phyloP scores from a whole-genome alignment of 2,113 vertebrate species.

The Oriolus oriolus region DNA sequence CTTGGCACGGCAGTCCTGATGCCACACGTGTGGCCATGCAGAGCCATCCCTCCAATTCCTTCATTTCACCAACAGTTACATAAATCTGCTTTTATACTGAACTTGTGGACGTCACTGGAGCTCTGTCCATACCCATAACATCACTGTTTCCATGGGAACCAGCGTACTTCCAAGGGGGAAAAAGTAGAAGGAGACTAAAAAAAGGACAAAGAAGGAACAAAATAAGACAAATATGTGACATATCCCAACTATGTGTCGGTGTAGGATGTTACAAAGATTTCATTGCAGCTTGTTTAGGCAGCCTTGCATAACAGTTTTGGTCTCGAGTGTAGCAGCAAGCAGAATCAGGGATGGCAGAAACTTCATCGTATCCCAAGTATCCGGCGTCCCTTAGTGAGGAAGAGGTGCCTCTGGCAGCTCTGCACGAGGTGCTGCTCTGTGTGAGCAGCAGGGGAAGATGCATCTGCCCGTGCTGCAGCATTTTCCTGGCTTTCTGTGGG shows the following conservation, averaged over 20 bases:
- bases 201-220: constrained; percentile 59
- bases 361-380: neutral
- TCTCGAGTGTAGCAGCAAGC: neutral
- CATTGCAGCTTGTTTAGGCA: constrained; percentile 37
- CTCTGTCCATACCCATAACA: constrained; percentile 61
- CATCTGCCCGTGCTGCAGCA: neutral
- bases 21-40: neutral
- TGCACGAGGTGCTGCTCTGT: neutral
- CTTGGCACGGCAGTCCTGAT: neutral
- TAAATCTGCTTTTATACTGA: constrained; percentile 40
- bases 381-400: neutral
- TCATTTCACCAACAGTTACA: constrained; percentile 45
- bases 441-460: neutral
- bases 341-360: neutral
- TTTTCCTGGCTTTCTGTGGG: neutral
- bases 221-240: constrained; percentile 59
- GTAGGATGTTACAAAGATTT: constrained; percentile 59
- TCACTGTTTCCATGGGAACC: constrained; percentile 63
- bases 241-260: constrained; percentile 25
- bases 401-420: neutral
- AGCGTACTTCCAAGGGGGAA: constrained; percentile 57
- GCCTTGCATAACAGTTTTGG: constrained; percentile 37
- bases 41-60: neutral
- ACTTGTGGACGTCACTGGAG: constrained; percentile 47
- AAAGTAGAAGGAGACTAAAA: constrained; percentile 64